Percentiles rank a stretch among this genome's conserved stretches.
These are phyloP conservation scores for Melanogrammus aeglefinus DNA, from an alignment of 2,797 vertebrate species.

Conservation along the genomic window DNA sequence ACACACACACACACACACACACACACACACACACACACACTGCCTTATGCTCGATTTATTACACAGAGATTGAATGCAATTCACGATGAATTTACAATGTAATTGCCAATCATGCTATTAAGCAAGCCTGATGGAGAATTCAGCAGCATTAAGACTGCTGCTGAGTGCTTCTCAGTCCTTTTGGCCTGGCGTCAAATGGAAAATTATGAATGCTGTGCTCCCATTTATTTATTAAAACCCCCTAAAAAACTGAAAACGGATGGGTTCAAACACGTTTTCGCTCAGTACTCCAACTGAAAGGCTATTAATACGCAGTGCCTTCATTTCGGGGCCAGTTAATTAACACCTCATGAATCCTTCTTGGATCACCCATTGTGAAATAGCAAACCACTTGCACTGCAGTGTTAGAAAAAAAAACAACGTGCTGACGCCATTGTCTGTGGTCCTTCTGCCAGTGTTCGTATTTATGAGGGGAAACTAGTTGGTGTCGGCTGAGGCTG, in stretches of 20 bases:
- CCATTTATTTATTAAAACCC: not conserved
- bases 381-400: not conserved
- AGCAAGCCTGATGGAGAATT: slow-evolving; percentile 8
- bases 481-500: not conserved
- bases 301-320: not conserved
- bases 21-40: slow-evolving; percentile 11
- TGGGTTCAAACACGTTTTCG: not conserved
- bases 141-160: not conserved
- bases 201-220: not conserved
- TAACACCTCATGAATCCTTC: slow-evolving; percentile 1
- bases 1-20: not conserved
- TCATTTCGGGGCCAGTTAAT: not conserved
- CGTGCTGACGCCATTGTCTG: not conserved
- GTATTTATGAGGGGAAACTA: not conserved
- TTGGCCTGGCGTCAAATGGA: not conserved
- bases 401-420: not conserved
- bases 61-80: slow-evolving; percentile 9
- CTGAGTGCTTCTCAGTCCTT: not conserved
- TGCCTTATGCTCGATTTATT: slow-evolving; percentile 19
- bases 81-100: slow-evolving; percentile 26
- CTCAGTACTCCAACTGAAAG: not conserved
- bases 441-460: not conserved
- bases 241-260: not conserved
- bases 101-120: slow-evolving; percentile 15
- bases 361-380: not conserved